These are phyloP conservation scores for Alviniconcha marisindica DNA, from an alignment of 1,140 invertebrate genomes.

Conservation along the genomic window DNA sequence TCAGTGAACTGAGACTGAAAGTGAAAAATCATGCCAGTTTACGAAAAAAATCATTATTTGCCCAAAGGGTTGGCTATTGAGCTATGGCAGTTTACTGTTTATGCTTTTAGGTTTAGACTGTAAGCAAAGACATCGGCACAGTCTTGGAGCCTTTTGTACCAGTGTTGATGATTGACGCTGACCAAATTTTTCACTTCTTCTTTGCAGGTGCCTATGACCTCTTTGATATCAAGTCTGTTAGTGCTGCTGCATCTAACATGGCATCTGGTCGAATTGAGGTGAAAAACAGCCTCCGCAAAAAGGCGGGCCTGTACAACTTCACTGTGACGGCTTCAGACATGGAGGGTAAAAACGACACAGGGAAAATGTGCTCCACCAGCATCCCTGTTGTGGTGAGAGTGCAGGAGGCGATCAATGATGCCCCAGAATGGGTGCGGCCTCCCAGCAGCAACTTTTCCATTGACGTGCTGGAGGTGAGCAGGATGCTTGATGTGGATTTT, in stretches of 20 bases:
- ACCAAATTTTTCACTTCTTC: too few species aligned
- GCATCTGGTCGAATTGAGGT: conserved; percentile 55
- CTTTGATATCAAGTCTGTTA: neutral
- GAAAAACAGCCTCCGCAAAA: conserved; percentile 60
- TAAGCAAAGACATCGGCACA: too few species aligned
- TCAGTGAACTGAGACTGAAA: too few species aligned
- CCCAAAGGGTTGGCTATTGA: too few species aligned
- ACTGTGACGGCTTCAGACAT: conserved; percentile 57
- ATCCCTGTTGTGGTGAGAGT: conserved; percentile 58
- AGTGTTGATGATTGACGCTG: too few species aligned
- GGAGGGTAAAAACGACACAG: conserved; percentile 36
- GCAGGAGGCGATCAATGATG: conserved; percentile 88
- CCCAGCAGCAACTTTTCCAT: conserved; percentile 77
- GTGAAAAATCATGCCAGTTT: too few species aligned
- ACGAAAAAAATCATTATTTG: too few species aligned
- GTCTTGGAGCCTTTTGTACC: too few species aligned
- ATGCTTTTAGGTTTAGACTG: too few species aligned
- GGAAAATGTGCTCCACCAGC: conserved; percentile 43
- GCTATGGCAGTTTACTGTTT: too few species aligned
- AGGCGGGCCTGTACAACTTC: conserved; percentile 63
- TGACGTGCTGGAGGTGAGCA: conserved; percentile 70
- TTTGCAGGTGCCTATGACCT: neutral
- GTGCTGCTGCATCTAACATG: conserved; percentile 51
- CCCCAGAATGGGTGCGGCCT: conserved; percentile 83
- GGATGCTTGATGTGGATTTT: too few species aligned